phyloP scores from a whole-genome alignment of 2,797 vertebrate species.

The Scolopax bukidnonensis region DNA sequence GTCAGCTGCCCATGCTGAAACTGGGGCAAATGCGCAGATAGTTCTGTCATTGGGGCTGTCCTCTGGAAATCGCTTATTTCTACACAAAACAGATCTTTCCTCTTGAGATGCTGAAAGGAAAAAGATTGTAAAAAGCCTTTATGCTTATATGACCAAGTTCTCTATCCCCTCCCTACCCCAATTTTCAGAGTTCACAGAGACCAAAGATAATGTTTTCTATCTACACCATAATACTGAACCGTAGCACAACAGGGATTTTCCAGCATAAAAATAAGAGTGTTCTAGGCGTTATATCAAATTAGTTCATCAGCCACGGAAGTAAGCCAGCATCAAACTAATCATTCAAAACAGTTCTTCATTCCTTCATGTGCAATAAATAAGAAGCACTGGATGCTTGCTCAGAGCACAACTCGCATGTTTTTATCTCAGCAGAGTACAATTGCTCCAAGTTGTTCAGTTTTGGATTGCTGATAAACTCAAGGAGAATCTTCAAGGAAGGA shows the following conservation, averaged over 20 bases:
- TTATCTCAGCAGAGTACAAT: neutral
- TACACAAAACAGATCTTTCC: conserved; percentile 18
- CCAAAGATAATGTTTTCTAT: neutral
- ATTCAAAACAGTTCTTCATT: neutral
- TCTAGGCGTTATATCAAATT: conserved; percentile 19
- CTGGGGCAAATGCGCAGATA: conserved; percentile 82
- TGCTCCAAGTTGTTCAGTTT: neutral
- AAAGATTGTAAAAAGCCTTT: conserved; percentile 39
- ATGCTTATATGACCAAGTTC: neutral
- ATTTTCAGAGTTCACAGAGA: neutral
- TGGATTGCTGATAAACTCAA: neutral
- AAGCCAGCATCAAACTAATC: neutral
- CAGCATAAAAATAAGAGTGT: neutral
- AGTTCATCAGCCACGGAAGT: conserved; percentile 33
- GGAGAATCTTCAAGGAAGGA: neutral
- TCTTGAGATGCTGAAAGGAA: conserved; percentile 70
- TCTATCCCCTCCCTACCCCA: too few relatives aligned
- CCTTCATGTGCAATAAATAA: neutral
- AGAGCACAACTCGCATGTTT: neutral
- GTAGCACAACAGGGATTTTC: neutral
- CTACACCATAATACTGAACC: neutral
- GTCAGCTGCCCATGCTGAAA: conserved; percentile 84
- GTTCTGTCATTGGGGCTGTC: conserved; percentile 80
- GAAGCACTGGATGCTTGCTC: neutral
- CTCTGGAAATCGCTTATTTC: conserved; percentile 50